These are phyloP conservation scores for Xanthostigma xanthostigma DNA, from an alignment of 2,888 invertebrate genomes.

Conservation along the genomic window DNA sequence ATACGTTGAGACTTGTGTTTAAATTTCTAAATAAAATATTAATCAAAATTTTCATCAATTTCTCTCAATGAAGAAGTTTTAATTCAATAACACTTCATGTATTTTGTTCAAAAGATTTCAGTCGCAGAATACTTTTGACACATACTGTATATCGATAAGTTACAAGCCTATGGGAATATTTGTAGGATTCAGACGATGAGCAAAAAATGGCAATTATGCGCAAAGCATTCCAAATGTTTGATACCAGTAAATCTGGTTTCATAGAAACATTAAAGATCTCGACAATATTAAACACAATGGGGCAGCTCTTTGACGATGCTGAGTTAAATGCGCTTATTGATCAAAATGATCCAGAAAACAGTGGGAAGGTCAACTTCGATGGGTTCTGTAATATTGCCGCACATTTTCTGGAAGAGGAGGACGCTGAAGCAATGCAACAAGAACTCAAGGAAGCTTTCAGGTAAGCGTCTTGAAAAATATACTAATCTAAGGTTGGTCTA, in stretches of 20 bases:
- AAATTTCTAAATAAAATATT: no score
- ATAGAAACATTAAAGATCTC: constrained; percentile 84
- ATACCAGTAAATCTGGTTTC: constrained; percentile 81
- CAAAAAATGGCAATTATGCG: constrained; percentile 82
- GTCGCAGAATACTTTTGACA: no score
- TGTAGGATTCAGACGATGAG: constrained; percentile 42
- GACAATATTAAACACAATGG: constrained; percentile 88
- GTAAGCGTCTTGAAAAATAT: constrained; percentile 18
- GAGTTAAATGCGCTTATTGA: constrained; percentile 79
- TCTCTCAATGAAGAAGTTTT: no score
- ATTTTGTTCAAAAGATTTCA: no score
- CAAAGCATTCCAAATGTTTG: constrained; percentile 95
- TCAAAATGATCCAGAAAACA: constrained; percentile 81
- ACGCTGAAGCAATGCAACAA: constrained; percentile 90
- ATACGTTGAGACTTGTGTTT: no score
- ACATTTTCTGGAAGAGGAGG: constrained; percentile 90
- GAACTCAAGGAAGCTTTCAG: constrained; percentile 96
- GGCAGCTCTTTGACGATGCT: constrained; percentile 83
- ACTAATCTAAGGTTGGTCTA: no score
- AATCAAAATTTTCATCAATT: no score
- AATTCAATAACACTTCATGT: no score
- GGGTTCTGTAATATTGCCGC: constrained; percentile 86
- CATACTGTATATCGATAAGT: no score
- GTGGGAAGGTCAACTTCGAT: constrained; percentile 87
- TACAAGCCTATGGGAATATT: background rate